A percentile compares a stretch with the other conserved stretches of the same genome.
phyloP scores from a whole-genome alignment of 2,888 invertebrate species.

The Megaustenia siamemsis region DNA sequence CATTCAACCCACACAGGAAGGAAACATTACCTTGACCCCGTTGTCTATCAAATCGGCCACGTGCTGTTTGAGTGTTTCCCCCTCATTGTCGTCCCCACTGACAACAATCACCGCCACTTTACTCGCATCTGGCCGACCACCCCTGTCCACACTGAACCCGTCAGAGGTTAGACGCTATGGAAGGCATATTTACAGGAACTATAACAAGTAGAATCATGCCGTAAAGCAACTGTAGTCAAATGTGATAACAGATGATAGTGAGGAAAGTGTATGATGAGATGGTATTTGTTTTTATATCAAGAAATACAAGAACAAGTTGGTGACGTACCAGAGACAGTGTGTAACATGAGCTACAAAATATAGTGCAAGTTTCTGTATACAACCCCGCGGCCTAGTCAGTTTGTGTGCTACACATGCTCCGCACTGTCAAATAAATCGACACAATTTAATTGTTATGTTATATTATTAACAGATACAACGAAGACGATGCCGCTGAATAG shows the following conservation, averaged over 20 bases:
- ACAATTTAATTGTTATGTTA: too few species aligned
- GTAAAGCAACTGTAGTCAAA: background rate
- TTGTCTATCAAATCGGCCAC: background rate
- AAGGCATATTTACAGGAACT: background rate
- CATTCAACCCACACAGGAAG: background rate
- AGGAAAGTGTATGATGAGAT: background rate
- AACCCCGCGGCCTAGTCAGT: too few species aligned
- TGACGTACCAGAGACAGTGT: too few species aligned
- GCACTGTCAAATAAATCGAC: too few species aligned
- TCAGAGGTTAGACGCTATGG: background rate
- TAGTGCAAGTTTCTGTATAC: too few species aligned
- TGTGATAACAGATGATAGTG: background rate
- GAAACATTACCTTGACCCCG: background rate
- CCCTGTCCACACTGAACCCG: constrained; percentile 38
- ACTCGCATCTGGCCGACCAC: constrained; percentile 34
- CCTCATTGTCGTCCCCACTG: background rate
- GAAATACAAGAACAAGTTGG: too few species aligned
- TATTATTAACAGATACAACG: too few species aligned
- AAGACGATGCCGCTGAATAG: too few species aligned
- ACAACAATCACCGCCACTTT: constrained; percentile 34
- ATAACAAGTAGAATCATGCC: background rate
- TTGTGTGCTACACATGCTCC: too few species aligned
- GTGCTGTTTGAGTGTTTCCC: background rate
- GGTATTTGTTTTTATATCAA: too few species aligned
- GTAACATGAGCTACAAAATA: too few species aligned